These are phyloP conservation scores for Myopa testacea DNA, from an alignment of 2,888 invertebrate genomes.

Conservation along the genomic window DNA sequence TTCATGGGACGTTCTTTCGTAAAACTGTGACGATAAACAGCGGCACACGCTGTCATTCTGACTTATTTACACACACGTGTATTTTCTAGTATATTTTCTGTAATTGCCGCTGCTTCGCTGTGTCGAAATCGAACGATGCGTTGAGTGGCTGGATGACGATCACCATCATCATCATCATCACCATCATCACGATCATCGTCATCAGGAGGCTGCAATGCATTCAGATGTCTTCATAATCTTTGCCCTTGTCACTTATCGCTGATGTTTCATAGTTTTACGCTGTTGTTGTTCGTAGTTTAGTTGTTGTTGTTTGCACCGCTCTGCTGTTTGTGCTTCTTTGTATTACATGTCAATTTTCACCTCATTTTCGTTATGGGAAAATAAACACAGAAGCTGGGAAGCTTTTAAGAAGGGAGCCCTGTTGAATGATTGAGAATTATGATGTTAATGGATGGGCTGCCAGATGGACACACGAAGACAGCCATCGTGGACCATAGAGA, in stretches of 20 bases:
- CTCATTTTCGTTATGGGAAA: constrained; percentile 28
- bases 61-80: background rate
- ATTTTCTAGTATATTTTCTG: background rate
- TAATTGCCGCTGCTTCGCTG: background rate
- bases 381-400: constrained; percentile 4
- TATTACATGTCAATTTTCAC: constrained; percentile 31
- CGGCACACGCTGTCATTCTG: background rate
- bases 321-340: constrained; percentile 15
- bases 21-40: background rate
- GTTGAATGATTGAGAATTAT: background rate
- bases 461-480: too few relatives aligned
- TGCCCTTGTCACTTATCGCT: constrained; percentile 24
- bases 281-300: background rate
- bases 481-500: too few relatives aligned
- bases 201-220: background rate
- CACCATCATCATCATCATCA: background rate
- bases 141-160: constrained; percentile 10
- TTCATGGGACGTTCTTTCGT: background rate
- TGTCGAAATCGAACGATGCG: constrained; percentile 13
- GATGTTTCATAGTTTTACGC: background rate
- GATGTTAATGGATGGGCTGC: too few relatives aligned
- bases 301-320: background rate
- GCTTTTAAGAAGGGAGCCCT: background rate
- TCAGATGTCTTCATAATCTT: background rate
- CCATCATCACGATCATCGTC: background rate